Base-by-base conservation (phyloP, 2,797 vertebrate genomes). In the Sparidentex hasta region DNA sequence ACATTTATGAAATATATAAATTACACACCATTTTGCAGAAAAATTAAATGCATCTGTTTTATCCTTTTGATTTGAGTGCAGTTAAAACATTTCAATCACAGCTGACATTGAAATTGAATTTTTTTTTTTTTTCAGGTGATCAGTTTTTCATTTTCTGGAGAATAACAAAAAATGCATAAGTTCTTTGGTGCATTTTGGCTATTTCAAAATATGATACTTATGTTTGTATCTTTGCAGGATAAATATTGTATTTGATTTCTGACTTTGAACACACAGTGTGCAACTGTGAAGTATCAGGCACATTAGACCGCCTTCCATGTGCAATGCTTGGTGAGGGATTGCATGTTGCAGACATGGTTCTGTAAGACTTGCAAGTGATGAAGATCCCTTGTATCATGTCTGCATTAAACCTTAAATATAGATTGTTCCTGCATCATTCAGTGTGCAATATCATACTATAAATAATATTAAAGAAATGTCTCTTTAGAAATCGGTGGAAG, bases 101-200 rank as follows among this genome's bases (percentile, higher is more conserved):
- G 8, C 0, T 7, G 3, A 38, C 0, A 48, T 47, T 38, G 17
- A 76, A 59, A 57, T 3, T 47, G 3, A 67, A 51, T 55, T 62
- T 69, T 29, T 78, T 16, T 62, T 78, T 16, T 62, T 33, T 27
- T 33, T 33, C 29, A 38, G 5, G 25, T 63, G 6, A 63, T n/a
- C 12, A 0, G 2, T 29, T 80, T 81, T 78, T 58, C 1, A 61
- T 20, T 25, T 50, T 62, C 16, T 64, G 27, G 2, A 41, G 2
- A 74, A 44, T 46, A 1, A 6, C 8, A 18, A 0, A 13, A 75
- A 71, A 59, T 43, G 14, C 6, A 5, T 7, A 5, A 7, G 7
- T 1, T 47, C 2, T 76, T 73, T 54, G 11, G 5, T 62, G 9
- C 23, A 46, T 67, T 56, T 2, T 9, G 4, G 3, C 20, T 33